Base-by-base conservation (phyloP, 2,888 invertebrate species). In the Dusona sp. region DNA sequence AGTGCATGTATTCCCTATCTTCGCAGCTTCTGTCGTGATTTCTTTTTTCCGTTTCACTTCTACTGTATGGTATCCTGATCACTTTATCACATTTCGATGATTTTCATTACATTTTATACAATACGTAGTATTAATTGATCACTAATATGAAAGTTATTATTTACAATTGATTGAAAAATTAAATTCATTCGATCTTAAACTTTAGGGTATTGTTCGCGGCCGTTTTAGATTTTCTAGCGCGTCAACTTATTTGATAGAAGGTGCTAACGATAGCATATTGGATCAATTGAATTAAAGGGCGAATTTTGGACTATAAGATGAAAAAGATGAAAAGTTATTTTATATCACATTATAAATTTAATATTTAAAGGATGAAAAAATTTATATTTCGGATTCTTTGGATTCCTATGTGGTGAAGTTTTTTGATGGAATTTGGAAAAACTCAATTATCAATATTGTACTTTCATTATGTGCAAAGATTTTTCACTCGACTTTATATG, bases 1-100 rank as follows among this genome's bases (percentile, higher is more conserved):
- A 91, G 91, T 91, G 90, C 88, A 88, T 91, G 89, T 88, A 88
- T 87, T 84, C 79, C 67, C 42, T 42, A 25, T 51, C 36, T 45
- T 82, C 75, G 68, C 82, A 57, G 73, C 77, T 64, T 61, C 61
- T 57, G 36, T 79, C 81, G 70, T 54, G n/a, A 9, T 64, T 29
- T 29, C 87, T 80, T 79, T 83, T 88, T 84, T 85, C 82, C 57
- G 25, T 38, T 51, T 78, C 83, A 72, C 84, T 77, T 75, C 65
- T 70, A n/a, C 22, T 16, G 7, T 13, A 22, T 22, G 42, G 25
- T 38, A 1, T 8, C 19, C 9, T 29, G 29, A 42, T 61, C 29
- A 64, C 61, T 75, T 61, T 45, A 61, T 38, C 61, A 29, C 13
- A 29, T 42, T 61, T 38, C 29, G 3, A 29, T 29, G 75, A 45